phyloP scores from a whole-genome alignment of 2,797 vertebrate species.

The Pristis pectinata region DNA sequence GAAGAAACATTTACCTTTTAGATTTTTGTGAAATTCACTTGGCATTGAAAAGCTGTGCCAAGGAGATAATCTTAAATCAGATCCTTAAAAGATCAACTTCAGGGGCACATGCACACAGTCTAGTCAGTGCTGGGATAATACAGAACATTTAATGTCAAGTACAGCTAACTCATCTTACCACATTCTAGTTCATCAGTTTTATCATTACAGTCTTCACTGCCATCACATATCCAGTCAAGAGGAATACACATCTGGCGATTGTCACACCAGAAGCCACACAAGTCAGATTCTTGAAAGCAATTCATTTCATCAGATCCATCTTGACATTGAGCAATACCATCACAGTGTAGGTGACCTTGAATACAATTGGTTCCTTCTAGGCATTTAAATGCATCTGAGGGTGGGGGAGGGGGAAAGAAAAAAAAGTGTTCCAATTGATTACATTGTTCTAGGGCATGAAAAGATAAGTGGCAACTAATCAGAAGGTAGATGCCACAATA shows the following conservation, averaged over 20 bases:
- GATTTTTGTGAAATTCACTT: not conserved
- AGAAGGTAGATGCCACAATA: too few relatives aligned
- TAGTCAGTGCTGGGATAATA: not conserved
- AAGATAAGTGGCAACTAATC: too few relatives aligned
- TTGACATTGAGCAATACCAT: slow-evolving; percentile 55
- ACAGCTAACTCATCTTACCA: slow-evolving; percentile 52
- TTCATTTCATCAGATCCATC: slow-evolving; percentile 60
- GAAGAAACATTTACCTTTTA: too few relatives aligned
- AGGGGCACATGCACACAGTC: too few relatives aligned
- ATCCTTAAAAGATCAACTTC: not conserved
- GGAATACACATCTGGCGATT: slow-evolving; percentile 41
- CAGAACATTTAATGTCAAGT: not conserved
- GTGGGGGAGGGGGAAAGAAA: too few relatives aligned
- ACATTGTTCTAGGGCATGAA: not conserved
- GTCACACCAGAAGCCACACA: slow-evolving; percentile 44
- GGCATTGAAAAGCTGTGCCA: not conserved
- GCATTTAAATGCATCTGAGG: slow-evolving; percentile 58
- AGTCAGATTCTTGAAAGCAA: slow-evolving; percentile 46
- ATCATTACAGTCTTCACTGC: slow-evolving; percentile 54
- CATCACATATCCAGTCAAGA: slow-evolving; percentile 43
- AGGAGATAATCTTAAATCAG: not conserved
- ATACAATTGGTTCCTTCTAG: slow-evolving; percentile 54
- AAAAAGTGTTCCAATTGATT: not conserved
- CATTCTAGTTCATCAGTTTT: slow-evolving; percentile 68
- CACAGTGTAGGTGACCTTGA: slow-evolving; percentile 50